A percentile compares a stretch with the other conserved stretches of the same genome.
Evolutionary conservation across 2,797 vertebrate species (phyloP).

Genomic region (Aulostomus chinensis): DNA sequence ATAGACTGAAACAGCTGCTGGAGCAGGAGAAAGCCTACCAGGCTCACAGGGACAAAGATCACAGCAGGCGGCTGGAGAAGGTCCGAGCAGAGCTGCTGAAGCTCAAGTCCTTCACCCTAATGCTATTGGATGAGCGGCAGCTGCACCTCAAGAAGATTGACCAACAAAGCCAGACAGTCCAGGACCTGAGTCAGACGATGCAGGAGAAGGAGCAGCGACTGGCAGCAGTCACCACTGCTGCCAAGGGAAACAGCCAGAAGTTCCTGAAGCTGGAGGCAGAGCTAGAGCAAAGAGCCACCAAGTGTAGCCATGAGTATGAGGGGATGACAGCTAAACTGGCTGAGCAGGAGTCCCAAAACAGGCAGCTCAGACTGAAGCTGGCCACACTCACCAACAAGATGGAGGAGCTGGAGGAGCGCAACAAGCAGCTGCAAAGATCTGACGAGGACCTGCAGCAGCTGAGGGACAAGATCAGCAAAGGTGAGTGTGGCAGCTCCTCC

Average conservation of each 20-base stretch:
- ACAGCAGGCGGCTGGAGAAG: slow-evolving; percentile 86
- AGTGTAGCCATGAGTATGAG: slow-evolving; percentile 87
- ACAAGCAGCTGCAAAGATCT: slow-evolving; percentile 85
- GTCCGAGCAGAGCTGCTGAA: slow-evolving; percentile 90
- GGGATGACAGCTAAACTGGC: slow-evolving; percentile 88
- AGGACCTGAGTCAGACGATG: slow-evolving; percentile 87
- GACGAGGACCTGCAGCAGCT: slow-evolving; percentile 92
- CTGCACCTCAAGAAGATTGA: slow-evolving; percentile 92
- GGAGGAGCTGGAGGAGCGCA: slow-evolving; percentile 92
- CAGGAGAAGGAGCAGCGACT: slow-evolving; percentile 88
- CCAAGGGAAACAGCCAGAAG: slow-evolving; percentile 88
- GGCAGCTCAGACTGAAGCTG: slow-evolving; percentile 88
- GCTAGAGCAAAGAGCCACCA: slow-evolving; percentile 84
- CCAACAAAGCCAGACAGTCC: slow-evolving; percentile 90
- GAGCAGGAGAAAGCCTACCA: slow-evolving; percentile 96
- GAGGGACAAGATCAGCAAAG: slow-evolving; percentile 90
- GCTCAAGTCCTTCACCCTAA: slow-evolving; percentile 94
- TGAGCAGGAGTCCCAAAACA: slow-evolving; percentile 87
- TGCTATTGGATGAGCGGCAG: slow-evolving; percentile 96
- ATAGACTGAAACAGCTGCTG: slow-evolving; percentile 91
- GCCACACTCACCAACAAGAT: slow-evolving; percentile 81
- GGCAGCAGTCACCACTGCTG: slow-evolving; percentile 69
- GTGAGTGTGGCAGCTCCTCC: slow-evolving; percentile 89
- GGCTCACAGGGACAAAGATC: slow-evolving; percentile 91
- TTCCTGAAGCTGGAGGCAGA: slow-evolving; percentile 88